Evolutionary conservation across 1,140 invertebrate genomes (phyloP), one percentile per base, ranked within the genome.

Genomic region (Plutomurus gul): DNA sequence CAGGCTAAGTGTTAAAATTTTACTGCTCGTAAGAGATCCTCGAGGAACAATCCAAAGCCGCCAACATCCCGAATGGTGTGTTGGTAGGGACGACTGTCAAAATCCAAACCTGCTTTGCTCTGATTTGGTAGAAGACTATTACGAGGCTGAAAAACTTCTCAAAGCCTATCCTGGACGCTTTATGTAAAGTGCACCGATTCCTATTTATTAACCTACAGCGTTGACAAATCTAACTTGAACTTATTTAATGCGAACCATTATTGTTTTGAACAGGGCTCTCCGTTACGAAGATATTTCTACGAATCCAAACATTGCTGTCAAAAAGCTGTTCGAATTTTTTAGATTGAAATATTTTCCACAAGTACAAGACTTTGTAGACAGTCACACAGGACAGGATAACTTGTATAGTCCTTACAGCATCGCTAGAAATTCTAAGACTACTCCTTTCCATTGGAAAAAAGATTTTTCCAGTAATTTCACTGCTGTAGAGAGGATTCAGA

Each of bases 241-340:
- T 25, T 71, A 11, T 11, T 8, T 25, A 27, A 30, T n/a, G n/a
- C n/a, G n/a, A n/a, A n/a, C 16, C 10, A 56, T 77, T 75, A 78
- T 43, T 82, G 75, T 27, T 79, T 73, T 88, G 88, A 4, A 72
- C 86, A 95, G 93, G 87, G 91, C 91, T 20, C 85, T 95, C 22
- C 89, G 94, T 0, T 96, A 95, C 85, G 95, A 96, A 87, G 94
- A 96, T 85, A 85, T 96, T 16, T 94, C 94, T 0, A 84, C 94
- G 13, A 89, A 93, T 84, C 92, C 93, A 1, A 92, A 92, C 85
- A 87, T 87, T 65, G 89, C 90, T n/a, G 90, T 91, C 4, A 88
- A 91, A 81, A 88, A 92, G n/a, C 86, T 96, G 4, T 91, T 94
- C 75, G 87, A 91, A 84, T 95, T 95, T 86, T 92, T 93, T 84